Conservation (phyloP, 2,797 vertebrate species). For the Propithecus deckenii region DNA sequence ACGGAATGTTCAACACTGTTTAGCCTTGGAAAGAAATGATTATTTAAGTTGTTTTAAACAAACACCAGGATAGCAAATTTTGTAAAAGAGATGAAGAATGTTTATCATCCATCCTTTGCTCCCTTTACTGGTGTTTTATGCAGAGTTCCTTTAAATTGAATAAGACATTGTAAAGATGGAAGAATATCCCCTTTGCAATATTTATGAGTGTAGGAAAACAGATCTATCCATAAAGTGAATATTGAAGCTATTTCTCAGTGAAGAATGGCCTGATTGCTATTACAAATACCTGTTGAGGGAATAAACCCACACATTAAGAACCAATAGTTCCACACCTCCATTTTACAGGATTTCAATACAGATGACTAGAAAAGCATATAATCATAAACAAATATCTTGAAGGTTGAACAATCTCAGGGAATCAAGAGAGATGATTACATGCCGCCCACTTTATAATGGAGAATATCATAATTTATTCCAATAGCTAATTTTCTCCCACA, state of each 20-base stretch:
- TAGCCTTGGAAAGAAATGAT: conserved; percentile 10
- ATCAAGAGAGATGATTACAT: conserved; percentile 23
- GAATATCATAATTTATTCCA: conserved; percentile 41
- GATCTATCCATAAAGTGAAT: conserved; percentile 25
- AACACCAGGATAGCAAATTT: neutral
- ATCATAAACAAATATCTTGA: neutral
- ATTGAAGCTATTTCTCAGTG: conserved; percentile 1
- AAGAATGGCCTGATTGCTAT: neutral
- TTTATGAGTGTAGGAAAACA: conserved; percentile 47
- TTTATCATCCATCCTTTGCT: conserved; percentile 34
- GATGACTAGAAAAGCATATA: conserved; percentile 26
- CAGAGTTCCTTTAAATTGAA: neutral
- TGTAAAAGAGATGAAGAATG: conserved; percentile 38
- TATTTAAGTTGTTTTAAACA: conserved; percentile 34
- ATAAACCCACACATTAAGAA: conserved; percentile 33
- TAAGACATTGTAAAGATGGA: conserved; percentile 37
- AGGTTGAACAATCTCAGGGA: conserved; percentile 35
- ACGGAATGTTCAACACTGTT: neutral
- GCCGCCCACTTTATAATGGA: conserved; percentile 21
- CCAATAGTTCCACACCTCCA: neutral
- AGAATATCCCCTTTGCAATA: neutral
- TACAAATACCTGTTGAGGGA: neutral
- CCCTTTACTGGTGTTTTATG: neutral
- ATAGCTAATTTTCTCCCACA: neutral
- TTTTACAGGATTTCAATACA: conserved; percentile 51